A percentile compares a stretch with the other conserved stretches of the same genome.
Conservation (phyloP, 2,113 vertebrate genomes). For the Bombycilla garrulus region DNA sequence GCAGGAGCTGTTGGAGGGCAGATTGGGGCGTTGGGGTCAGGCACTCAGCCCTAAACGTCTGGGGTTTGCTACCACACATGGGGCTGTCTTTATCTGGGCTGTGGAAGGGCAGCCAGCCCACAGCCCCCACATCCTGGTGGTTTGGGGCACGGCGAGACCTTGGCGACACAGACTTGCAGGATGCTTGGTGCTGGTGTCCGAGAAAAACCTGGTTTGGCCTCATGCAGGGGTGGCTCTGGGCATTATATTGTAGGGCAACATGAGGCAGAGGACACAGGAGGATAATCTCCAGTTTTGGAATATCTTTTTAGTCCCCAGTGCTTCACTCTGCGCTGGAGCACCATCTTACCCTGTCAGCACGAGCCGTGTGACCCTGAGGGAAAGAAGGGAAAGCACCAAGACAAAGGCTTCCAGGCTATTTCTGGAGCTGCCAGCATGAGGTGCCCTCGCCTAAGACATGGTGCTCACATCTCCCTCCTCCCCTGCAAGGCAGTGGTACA, state of each 20-base stretch:
- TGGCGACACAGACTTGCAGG: neutral
- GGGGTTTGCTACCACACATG: neutral
- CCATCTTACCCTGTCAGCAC: neutral
- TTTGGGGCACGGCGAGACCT: fast-evolving
- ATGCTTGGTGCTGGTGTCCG: neutral
- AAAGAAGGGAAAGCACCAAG: neutral
- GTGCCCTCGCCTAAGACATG: conserved; percentile 66
- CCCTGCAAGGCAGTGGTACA: neutral
- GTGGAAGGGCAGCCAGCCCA: neutral
- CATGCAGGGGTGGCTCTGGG: neutral
- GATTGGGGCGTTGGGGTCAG: neutral
- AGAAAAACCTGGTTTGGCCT: neutral
- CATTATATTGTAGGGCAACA: neutral
- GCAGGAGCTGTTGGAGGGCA: neutral
- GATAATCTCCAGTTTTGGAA: neutral
- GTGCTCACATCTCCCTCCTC: neutral
- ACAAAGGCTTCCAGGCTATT: conserved; percentile 58
- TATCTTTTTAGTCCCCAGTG: neutral
- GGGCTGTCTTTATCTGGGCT: neutral
- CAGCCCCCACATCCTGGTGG: fast-evolving
- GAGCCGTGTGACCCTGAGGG: neutral
- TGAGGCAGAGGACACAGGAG: neutral
- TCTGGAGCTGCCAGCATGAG: conserved; percentile 66
- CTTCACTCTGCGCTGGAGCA: neutral
- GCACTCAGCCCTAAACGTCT: neutral